These are phyloP conservation scores for Gryllus longicercus DNA, from an alignment of 2,888 invertebrate genomes.

Conservation along the genomic window DNA sequence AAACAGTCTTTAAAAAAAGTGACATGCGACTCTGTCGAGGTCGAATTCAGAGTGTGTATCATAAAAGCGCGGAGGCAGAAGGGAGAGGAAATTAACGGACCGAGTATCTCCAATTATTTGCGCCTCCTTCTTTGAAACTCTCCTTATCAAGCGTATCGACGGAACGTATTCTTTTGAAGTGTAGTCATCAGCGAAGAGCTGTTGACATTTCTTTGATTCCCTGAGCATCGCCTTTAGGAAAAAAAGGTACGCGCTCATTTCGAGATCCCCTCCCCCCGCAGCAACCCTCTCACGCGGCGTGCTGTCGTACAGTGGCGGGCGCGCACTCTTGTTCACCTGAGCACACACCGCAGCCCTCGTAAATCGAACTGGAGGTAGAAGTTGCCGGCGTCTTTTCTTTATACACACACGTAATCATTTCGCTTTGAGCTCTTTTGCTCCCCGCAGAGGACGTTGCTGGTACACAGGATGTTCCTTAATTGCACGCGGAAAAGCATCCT, in stretches of 20 bases:
- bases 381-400: background rate
- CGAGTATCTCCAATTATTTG: background rate
- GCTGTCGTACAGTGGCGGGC: background rate
- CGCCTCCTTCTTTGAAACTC: background rate
- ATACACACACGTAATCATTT: background rate
- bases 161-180: background rate
- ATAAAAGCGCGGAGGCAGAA: background rate
- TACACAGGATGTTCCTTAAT: background rate
- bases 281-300: background rate
- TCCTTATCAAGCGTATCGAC: background rate
- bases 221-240: background rate
- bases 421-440: slow-evolving; percentile 1
- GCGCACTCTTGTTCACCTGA: background rate
- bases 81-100: background rate
- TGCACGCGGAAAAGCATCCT: background rate
- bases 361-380: background rate
- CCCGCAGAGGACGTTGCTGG: background rate
- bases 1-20: background rate
- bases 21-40: background rate
- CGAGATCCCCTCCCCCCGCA: background rate
- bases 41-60: background rate
- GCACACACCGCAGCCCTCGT: background rate
- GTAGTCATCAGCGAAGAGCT: background rate
- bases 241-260: slow-evolving; percentile 2
- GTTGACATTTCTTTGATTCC: background rate